Conservation (phyloP, 2,113 vertebrate genomes). For the Recurvirostra avosetta region DNA sequence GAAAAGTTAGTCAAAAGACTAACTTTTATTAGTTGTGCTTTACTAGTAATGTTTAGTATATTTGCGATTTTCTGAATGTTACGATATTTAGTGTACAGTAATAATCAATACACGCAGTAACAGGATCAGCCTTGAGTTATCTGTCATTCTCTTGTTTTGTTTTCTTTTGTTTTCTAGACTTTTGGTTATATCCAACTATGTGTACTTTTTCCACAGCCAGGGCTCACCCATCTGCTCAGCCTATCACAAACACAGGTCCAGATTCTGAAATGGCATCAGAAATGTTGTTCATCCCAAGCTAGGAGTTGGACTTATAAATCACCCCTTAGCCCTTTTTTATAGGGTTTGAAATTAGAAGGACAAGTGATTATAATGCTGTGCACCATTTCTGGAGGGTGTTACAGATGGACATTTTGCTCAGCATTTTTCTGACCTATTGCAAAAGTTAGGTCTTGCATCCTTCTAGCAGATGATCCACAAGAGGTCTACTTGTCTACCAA, state of each 20-base stretch:
- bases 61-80: neutral
- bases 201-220: neutral
- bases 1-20: neutral
- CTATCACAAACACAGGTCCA: neutral
- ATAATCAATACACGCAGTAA: neutral
- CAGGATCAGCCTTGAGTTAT: neutral
- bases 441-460: neutral
- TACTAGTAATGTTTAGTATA: neutral
- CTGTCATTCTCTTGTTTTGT: neutral
- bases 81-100: neutral
- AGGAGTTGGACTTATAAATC: neutral
- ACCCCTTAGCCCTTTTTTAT: neutral
- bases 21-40: neutral
- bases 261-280: neutral
- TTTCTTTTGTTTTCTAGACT: neutral
- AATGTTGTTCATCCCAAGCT: neutral
- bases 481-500: neutral
- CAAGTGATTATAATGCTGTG: neutral
- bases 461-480: neutral
- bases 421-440: neutral
- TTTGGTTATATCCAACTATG: neutral
- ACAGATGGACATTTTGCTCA: neutral
- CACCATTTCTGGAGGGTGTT: neutral
- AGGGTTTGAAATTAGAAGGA: neutral
- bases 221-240: neutral